Base-by-base conservation (phyloP, 2,888 invertebrate genomes). In the Mylabris sibirica region DNA sequence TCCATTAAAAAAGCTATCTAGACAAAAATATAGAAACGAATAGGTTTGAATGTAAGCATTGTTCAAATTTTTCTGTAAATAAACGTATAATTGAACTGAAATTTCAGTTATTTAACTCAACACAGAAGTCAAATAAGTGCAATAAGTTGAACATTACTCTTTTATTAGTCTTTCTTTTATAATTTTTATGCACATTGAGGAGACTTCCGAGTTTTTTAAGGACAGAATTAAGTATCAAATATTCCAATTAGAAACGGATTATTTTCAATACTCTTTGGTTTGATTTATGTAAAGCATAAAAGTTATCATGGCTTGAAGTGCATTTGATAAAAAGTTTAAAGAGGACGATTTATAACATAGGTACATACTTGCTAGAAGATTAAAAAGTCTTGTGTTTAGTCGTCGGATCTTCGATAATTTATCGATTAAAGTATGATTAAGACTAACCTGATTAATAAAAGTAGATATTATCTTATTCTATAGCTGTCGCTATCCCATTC, bases 401-500 rank as follows among this genome's bases (percentile, higher is more conserved):
- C n/a, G 44, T 17, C n/a, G 44, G 5, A 57, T n/a, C 12, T 53
- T 20, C 9, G 12, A 53, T 53, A 53, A 57, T 9, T 57, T 57
- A 57, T 57, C 14, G 57, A 57, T 53, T 57, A 9, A 12, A 34
- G 22, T 14, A 9, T 35, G 14, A 35, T 63, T 20, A 14, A 57
- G 66, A 71, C 74, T 71, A 70, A 75, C 75, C 75, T 74, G 71
- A 60, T 68, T 71, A 64, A 57, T 59, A 67, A 68, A 63, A 67
- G 66, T 71, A 62, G 68, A 64, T 69, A 71, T 66, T 63, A 63
- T 63, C 26, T 70, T 64, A 35, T 62, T 62, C 64, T 72, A 68
- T 65, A 63, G 70, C 67, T 59, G 69, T 68, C 73, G 76, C 76
- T 76, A 76, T 76, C 76, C 76, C 76, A 76, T 76, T 64, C 74